Evolutionary conservation across 2,888 invertebrate genomes (phyloP), one percentile per base, ranked within the genome.

Genomic region (Dryocosmus kuriphilus): DNA sequence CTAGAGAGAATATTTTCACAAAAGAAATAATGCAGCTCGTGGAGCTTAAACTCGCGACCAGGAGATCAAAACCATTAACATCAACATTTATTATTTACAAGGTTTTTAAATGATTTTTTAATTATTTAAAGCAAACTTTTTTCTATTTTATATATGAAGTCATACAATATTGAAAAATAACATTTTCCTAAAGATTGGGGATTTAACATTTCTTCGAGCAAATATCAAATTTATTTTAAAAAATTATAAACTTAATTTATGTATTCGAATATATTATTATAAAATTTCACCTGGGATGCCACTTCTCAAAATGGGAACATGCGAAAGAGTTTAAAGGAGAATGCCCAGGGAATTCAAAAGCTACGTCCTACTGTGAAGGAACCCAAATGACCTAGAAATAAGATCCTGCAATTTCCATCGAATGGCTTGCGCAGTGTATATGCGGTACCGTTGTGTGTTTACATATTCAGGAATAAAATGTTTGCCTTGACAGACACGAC

Each of bases 321-420:
- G 22, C 35, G 22, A 63, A 63, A 35, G 63, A 63, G 63, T 63
- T 51, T 6, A 55, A 11, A 24, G 30, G 71, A 3, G n/a, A 71
- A 71, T 71, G 46, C 46, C 51, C 27, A 9, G n/a, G 32, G 71
- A 71, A 32, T 32, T 71, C 51, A 71, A 67, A 67, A 67, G 46
- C n/a, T 67, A 46, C 38, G 67, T 27, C 46, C 67, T 24, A 67
- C 67, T 41, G 46, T 27, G 22, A 14, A 65, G 30, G n/a, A 46
- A 24, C 41, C 46, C 38, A 67, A 41, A 46, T 67, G 67, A 32
- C 71, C 71, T 71, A 55, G 51, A 71, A 65, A 65, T 41, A 41
- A 35, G 16, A 24, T 41, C 8, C 41, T 71, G 30, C 51, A 51
- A 24, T 41, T 35, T 24, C n/a, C 19, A 67, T 27, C 46, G 14